Conservation (phyloP, 2,113 vertebrate species). For the Tricholaema leucomelas region DNA sequence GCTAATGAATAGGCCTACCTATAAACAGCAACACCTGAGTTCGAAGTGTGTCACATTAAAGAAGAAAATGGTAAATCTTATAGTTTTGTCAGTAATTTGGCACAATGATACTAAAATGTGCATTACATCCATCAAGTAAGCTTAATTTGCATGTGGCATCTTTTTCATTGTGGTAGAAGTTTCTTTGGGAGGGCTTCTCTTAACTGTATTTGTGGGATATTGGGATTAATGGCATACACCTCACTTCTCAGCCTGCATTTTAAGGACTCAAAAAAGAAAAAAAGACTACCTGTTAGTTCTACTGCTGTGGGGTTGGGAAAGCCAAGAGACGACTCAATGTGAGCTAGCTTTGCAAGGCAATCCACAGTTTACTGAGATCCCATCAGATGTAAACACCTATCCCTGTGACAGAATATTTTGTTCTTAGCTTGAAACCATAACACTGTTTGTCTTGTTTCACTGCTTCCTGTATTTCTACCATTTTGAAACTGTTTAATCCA, state of each 20-base stretch:
- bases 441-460: slow-evolving; percentile 64
- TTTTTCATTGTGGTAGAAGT: not conserved
- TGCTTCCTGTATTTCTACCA: slow-evolving; percentile 63
- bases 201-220: not conserved
- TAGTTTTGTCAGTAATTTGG: not conserved
- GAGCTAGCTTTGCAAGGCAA: no score
- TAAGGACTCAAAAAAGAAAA: not conserved
- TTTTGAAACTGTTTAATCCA: slow-evolving; percentile 78
- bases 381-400: slow-evolving; percentile 20
- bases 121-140: not conserved
- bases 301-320: no score
- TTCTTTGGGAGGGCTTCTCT: not conserved
- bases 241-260: not conserved
- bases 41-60: not conserved
- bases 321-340: no score
- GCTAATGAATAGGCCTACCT: not conserved
- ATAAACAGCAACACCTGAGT: not conserved
- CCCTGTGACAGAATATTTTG: slow-evolving; percentile 5
- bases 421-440: not conserved
- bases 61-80: no score
- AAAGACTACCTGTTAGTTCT: no score
- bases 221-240: not conserved
- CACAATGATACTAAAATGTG: not conserved
- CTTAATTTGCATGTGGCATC: no score
- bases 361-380: no score